phyloP scores from a whole-genome alignment of 1,140 invertebrate genomes.

The Parapsyche elsis region DNA sequence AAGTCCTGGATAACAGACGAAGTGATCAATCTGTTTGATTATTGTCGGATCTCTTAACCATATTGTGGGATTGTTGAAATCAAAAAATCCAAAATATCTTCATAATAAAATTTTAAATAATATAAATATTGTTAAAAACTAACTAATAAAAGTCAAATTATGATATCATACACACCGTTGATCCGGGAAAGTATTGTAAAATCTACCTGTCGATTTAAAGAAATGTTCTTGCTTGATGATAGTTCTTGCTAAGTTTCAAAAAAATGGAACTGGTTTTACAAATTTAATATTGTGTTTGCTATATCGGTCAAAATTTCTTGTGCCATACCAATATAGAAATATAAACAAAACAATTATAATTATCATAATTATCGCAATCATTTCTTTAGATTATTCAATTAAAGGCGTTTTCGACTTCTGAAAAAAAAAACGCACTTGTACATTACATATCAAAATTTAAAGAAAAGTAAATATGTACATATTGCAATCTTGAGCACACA shows the following conservation, averaged over 20 bases:
- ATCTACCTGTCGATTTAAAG: background rate
- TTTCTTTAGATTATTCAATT: too few relatives aligned
- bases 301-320: slow-evolving; percentile 11
- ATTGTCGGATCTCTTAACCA: slow-evolving; percentile 68
- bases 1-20: too few relatives aligned
- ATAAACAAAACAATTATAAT: background rate
- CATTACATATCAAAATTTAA: too few relatives aligned
- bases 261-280: slow-evolving; percentile 17
- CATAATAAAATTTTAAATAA: slow-evolving; percentile 10
- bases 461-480: too few relatives aligned
- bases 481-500: too few relatives aligned
- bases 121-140: slow-evolving; percentile 1
- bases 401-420: too few relatives aligned
- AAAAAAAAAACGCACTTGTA: too few relatives aligned
- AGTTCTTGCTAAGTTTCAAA: background rate
- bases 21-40: slow-evolving; percentile 69
- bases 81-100: slow-evolving; percentile 65
- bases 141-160: background rate
- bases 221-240: background rate
- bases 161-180: slow-evolving; percentile 16
- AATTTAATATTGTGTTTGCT: slow-evolving; percentile 4
- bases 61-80: slow-evolving; percentile 64
- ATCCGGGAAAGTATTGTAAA: slow-evolving; percentile 31
- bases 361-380: too few relatives aligned
- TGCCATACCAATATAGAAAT: slow-evolving; percentile 28